phyloP scores from a whole-genome alignment of 2,113 vertebrate species.

The Ammospiza caudacuta region DNA sequence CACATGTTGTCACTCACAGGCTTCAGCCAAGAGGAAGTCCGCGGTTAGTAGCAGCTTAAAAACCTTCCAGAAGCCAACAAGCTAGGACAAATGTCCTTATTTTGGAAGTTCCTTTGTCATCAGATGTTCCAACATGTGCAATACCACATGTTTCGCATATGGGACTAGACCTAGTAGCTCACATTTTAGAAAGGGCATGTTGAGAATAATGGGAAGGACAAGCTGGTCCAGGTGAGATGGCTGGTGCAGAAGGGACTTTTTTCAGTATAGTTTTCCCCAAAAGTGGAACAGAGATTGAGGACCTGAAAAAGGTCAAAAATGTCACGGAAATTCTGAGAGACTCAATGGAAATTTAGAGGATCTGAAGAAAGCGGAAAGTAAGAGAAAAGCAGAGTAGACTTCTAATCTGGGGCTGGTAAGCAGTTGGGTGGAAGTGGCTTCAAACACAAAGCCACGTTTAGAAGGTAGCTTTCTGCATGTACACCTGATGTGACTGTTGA shows the following conservation, averaged over 20 bases:
- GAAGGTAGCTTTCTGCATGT: neutral
- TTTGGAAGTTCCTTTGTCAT: slow-evolving; percentile 12
- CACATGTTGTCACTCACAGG: neutral
- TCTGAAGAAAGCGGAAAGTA: neutral
- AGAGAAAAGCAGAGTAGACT: neutral
- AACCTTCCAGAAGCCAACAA: neutral
- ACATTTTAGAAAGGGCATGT: neutral
- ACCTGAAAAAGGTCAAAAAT: neutral
- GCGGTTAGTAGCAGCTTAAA: slow-evolving; percentile 19
- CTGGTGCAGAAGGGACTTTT: neutral
- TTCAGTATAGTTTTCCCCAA: neutral
- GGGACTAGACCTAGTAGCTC: neutral
- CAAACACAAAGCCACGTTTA: neutral
- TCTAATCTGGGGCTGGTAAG: neutral
- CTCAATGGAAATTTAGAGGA: neutral
- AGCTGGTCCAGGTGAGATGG: fast-evolving
- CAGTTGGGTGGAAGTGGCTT: neutral
- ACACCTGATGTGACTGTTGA: neutral
- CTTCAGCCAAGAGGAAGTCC: slow-evolving; percentile 41
- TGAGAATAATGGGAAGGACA: neutral
- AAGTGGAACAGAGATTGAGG: neutral
- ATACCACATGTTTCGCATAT: neutral
- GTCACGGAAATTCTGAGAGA: neutral
- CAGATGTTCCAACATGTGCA: neutral
- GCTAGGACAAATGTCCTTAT: neutral